phyloP scores from a whole-genome alignment of 2,888 invertebrate species.

The Carabus problematicus region DNA sequence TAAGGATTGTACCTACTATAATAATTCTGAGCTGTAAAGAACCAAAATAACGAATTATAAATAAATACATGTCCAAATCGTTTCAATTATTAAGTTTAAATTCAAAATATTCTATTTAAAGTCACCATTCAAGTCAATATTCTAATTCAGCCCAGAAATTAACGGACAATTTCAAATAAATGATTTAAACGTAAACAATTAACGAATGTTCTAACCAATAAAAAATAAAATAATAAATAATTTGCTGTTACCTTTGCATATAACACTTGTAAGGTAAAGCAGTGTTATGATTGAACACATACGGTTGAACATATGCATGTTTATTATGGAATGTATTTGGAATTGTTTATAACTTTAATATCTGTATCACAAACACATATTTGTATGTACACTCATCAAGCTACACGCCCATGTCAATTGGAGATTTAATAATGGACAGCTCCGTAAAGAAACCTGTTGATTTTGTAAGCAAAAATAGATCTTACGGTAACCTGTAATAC shows the following conservation, averaged over 20 bases:
- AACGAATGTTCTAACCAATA: constrained; percentile 14
- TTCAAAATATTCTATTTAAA: too few relatives aligned
- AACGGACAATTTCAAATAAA: too few relatives aligned
- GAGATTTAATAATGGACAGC: too few relatives aligned
- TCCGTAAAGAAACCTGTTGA: neutral
- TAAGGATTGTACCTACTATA: constrained; percentile 27
- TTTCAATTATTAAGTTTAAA: too few relatives aligned
- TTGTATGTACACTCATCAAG: constrained; percentile 3
- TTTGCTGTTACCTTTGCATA: constrained; percentile 10
- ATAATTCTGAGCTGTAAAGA: constrained; percentile 33
- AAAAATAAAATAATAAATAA: neutral
- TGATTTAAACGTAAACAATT: constrained; percentile 23
- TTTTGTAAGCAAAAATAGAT: too few relatives aligned
- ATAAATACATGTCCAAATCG: too few relatives aligned
- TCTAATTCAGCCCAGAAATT: neutral
- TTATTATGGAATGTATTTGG: neutral
- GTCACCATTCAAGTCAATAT: too few relatives aligned
- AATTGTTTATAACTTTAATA: neutral
- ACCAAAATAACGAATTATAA: neutral
- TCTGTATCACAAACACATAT: constrained; percentile 6
- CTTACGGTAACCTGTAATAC: too few relatives aligned
- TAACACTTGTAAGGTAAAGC: constrained; percentile 13
- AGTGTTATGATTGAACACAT: neutral
- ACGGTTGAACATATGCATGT: neutral
- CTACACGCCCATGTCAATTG: neutral